A percentile compares a stretch with the other conserved stretches of the same genome.
phyloP scores from a whole-genome alignment of 2,113 vertebrate genomes.

The Phalacrocorax pelagicus region DNA sequence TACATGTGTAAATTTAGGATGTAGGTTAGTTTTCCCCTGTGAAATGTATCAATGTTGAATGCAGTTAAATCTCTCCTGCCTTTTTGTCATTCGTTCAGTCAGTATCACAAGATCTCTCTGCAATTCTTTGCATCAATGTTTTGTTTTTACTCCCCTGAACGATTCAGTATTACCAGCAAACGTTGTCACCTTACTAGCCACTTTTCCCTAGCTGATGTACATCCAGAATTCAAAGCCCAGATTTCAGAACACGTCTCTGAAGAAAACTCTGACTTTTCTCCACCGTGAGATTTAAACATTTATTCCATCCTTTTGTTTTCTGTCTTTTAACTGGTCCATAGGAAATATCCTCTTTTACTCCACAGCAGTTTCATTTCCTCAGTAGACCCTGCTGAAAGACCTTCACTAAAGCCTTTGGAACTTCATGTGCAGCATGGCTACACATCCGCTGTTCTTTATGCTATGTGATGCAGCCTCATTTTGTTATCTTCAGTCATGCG shows the following conservation, averaged over 20 bases:
- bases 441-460: background rate
- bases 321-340: background rate
- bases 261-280: background rate
- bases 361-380: background rate
- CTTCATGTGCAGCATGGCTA: background rate
- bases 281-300: background rate
- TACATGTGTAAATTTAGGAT: background rate
- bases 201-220: background rate
- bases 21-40: background rate
- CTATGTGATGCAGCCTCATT: background rate
- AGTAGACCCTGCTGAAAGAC: background rate
- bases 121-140: background rate
- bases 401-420: background rate
- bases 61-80: background rate
- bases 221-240: background rate
- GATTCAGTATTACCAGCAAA: background rate
- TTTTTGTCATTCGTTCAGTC: background rate
- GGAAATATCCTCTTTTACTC: background rate
- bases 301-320: background rate
- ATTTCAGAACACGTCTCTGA: background rate
- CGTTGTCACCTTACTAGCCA: background rate
- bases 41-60: background rate
- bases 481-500: background rate
- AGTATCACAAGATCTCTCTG: background rate
- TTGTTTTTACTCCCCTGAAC: background rate